phyloP scores from a whole-genome alignment of 2,797 vertebrate genomes.

The Harpagifer antarcticus region DNA sequence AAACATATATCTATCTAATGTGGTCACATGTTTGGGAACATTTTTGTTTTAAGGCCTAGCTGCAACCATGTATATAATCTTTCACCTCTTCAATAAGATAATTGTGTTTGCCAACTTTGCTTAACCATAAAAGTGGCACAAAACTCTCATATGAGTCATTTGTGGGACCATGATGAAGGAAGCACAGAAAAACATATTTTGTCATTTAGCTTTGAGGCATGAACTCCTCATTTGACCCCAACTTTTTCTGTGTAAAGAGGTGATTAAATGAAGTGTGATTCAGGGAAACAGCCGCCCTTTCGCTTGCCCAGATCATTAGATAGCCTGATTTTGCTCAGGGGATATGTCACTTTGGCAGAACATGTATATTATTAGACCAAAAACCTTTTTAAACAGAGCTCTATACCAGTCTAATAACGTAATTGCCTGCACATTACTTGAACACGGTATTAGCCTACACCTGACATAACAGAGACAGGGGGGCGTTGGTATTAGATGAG shows the following conservation, averaged over 20 bases:
- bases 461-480: conserved; percentile 43
- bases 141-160: not conserved
- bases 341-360: conserved; percentile 30
- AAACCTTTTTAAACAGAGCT: conserved; percentile 16
- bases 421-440: conserved; percentile 4
- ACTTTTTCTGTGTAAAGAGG: conserved; percentile 24
- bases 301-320: conserved; percentile 28
- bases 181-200: not conserved
- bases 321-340: conserved; percentile 29
- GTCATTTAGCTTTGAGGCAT: conserved; percentile 5
- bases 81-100: no score
- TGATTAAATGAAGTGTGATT: conserved; percentile 44
- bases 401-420: conserved; percentile 4
- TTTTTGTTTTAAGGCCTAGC: no score
- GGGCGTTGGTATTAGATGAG: conserved; percentile 10
- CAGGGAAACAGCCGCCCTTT: conserved; percentile 13
- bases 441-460: conserved; percentile 2
- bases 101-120: no score
- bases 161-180: not conserved
- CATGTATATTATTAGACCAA: not conserved
- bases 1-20: no score
- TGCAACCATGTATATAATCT: no score
- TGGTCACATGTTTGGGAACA: no score
- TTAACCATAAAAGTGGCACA: not conserved
- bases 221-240: conserved; percentile 6